phyloP scores from a whole-genome alignment of 2,888 invertebrate species.

The Netelia virgata region DNA sequence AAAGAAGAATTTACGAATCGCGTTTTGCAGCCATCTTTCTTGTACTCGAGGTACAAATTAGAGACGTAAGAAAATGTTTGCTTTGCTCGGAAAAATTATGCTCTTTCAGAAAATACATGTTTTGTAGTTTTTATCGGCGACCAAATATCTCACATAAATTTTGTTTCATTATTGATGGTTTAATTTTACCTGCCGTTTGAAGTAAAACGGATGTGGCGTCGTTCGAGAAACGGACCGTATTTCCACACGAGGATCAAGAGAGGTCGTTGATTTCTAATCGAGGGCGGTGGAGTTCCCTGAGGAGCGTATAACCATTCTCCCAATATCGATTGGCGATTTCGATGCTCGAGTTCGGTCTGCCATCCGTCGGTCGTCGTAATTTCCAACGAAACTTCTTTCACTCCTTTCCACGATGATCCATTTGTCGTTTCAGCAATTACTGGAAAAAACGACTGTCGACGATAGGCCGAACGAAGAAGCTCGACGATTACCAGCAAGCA shows the following conservation, averaged over 20 bases:
- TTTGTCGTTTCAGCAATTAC: neutral
- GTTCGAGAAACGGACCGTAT: slow-evolving; percentile 86
- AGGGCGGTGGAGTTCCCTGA: slow-evolving; percentile 77
- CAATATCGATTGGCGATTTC: slow-evolving; percentile 72
- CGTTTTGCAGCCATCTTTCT: too few relatives aligned
- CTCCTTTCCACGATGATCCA: neutral
- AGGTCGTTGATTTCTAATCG: slow-evolving; percentile 42
- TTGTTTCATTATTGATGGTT: too few relatives aligned
- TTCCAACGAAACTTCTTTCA: neutral
- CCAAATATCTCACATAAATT: too few relatives aligned
- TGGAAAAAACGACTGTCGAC: neutral
- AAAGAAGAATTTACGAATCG: too few relatives aligned
- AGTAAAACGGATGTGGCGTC: slow-evolving; percentile 86
- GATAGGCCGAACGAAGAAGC: neutral
- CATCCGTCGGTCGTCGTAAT: neutral
- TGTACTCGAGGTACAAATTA: too few relatives aligned
- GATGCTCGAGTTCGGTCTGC: neutral
- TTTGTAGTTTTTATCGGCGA: too few relatives aligned
- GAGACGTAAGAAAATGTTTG: too few relatives aligned
- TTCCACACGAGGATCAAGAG: slow-evolving; percentile 87
- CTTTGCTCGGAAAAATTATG: too few relatives aligned
- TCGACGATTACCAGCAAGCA: neutral
- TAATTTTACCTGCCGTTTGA: slow-evolving; percentile 69
- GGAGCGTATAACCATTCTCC: slow-evolving; percentile 83
- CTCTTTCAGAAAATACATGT: too few relatives aligned